phyloP scores from a whole-genome alignment of 2,797 vertebrate species.

The Xenentodon cancila region DNA sequence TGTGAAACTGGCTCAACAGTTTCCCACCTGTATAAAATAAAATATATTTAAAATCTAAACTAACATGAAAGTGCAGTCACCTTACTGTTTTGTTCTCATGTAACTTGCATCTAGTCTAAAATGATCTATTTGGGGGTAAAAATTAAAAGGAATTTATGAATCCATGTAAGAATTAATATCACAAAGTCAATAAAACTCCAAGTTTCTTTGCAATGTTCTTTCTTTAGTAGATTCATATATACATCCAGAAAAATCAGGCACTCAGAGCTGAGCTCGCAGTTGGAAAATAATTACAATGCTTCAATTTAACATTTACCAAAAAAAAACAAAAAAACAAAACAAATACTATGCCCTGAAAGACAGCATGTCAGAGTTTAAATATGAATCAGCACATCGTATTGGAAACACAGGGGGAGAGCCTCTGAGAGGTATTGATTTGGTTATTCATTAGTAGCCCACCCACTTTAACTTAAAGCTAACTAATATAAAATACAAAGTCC shows the following conservation, averaged over 20 bases:
- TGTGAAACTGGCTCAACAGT: no score
- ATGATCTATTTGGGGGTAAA: no score
- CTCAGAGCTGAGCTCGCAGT: conserved; percentile 78
- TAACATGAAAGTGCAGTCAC: no score
- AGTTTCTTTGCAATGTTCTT: conserved; percentile 62
- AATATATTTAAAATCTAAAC: no score
- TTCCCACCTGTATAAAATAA: no score
- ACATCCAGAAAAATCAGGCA: conserved; percentile 86
- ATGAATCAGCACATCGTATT: conserved; percentile 71
- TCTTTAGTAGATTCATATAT: conserved; percentile 75
- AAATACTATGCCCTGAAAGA: conserved; percentile 70
- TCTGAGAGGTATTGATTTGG: conserved; percentile 63
- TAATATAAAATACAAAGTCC: conserved; percentile 48
- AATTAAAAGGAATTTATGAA: neutral
- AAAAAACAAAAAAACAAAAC: conserved; percentile 36
- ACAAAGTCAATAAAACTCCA: conserved; percentile 18
- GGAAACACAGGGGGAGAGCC: conserved; percentile 50
- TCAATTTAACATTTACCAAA: conserved; percentile 72
- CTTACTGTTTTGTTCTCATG: no score
- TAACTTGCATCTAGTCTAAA: no score
- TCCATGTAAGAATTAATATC: neutral
- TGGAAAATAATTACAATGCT: conserved; percentile 77
- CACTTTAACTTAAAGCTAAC: conserved; percentile 56
- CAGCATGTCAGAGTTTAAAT: conserved; percentile 76
- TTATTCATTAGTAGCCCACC: conserved; percentile 59